These are phyloP conservation scores for Folsomia candida DNA, from an alignment of 2,888 invertebrate species.

Conservation along the genomic window DNA sequence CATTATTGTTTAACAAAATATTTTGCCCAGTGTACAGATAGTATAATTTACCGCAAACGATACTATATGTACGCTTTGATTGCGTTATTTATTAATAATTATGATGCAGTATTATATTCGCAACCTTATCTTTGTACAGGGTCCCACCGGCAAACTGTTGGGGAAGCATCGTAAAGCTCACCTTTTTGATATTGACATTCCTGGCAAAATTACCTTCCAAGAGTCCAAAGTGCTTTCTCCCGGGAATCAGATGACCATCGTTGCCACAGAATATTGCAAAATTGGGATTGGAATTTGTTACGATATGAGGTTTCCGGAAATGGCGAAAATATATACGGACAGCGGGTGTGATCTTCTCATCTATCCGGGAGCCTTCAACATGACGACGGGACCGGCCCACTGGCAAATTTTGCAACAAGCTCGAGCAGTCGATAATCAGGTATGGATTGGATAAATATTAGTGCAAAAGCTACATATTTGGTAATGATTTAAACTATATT, in stretches of 20 bases:
- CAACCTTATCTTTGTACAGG: not conserved
- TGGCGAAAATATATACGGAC: slow-evolving; percentile 63
- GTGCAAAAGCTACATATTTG: too few species aligned
- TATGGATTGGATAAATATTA: slow-evolving; percentile 20
- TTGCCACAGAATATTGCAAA: slow-evolving; percentile 69
- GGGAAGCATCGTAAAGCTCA: slow-evolving; percentile 88
- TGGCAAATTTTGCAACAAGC: slow-evolving; percentile 82
- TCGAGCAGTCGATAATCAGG: slow-evolving; percentile 83
- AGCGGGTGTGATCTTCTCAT: slow-evolving; percentile 74
- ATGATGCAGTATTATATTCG: slow-evolving; percentile 49
- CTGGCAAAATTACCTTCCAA: slow-evolving; percentile 77
- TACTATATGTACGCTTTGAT: slow-evolving; percentile 56
- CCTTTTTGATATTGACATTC: slow-evolving; percentile 93
- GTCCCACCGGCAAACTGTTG: slow-evolving; percentile 68
- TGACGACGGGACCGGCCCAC: slow-evolving; percentile 91
- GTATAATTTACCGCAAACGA: too few species aligned
- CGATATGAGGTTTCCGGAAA: slow-evolving; percentile 86
- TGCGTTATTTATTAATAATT: slow-evolving; percentile 50
- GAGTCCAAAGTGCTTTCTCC: slow-evolving; percentile 81
- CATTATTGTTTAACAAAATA: too few species aligned
- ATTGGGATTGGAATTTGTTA: slow-evolving; percentile 93
- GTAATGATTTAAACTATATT: too few species aligned
- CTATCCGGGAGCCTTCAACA: slow-evolving; percentile 94
- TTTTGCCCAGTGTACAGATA: too few species aligned
- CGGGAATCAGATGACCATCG: slow-evolving; percentile 71